Base-by-base conservation (phyloP, 2,797 vertebrate species). In the Malurus leucopterus region DNA sequence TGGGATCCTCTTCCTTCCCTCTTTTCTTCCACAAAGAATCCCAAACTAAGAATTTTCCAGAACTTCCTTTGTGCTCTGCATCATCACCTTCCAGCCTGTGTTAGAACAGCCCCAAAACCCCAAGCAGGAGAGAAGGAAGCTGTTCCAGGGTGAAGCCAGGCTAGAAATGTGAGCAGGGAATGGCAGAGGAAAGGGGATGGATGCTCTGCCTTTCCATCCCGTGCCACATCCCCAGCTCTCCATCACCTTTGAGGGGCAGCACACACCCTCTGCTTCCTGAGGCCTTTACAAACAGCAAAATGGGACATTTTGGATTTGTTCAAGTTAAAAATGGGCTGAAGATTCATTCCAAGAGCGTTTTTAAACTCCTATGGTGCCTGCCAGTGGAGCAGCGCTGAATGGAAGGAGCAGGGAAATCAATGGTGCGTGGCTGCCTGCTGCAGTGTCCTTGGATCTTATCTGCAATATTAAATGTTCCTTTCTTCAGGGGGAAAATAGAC, bases 391-490 rank as follows among this genome's bases (percentile, higher is more conserved):
- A 85, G 76, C 29, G 23, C 26, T 70, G 73, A 90, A 36, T 55
- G 27, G 55, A 79, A 74, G 50, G 30, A 86, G 73, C n/a, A 65
- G 51, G 74, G 68, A 88, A 94, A 94, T 91, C 93, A 89, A 46
- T 80, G 58, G 64, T 49, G 71, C 53, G 2, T 74, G 85, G 80
- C 80, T 93, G 77, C 77, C 92, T 86, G 77, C 87, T 82, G 46
- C 15, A 24, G 64, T 69, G 92, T 71, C 77, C 84, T 93, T 94
- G 93, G 89, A 93, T 93, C 89, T 89, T 91, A 93, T 69, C 93
- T 92, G 68, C 77, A 76, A 23, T 49, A 82, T 62, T 64, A 71
- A 58, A 70, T 58, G 61, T 64, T 64, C 59, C 50, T 78, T 89
- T 78, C 83, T 93, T 82, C 36, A 64, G 68, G 47, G 73, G 62